Evolutionary conservation across 2,888 invertebrate genomes (phyloP), one percentile per base, ranked within the genome.

Genomic region (Polymixis lichenea): DNA sequence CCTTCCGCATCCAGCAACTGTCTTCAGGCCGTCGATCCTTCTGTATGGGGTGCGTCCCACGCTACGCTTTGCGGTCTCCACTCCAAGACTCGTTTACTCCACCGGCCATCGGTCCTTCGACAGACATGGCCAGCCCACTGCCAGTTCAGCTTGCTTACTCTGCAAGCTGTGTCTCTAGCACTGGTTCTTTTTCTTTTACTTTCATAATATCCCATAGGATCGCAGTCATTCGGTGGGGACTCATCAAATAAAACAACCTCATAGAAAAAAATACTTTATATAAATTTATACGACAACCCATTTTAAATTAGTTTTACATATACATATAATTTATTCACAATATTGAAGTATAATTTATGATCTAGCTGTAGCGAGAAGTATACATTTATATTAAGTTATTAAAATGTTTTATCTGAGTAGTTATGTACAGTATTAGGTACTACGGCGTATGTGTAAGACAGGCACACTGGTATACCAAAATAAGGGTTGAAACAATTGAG

Each of bases 231-330:
- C 11, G 6, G 17, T 6, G 22, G n/a, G 7, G 28, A 49, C 43
- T n/a, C 1, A 15, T 38, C 7, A 86, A 92, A 91, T 89, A 82
- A 94, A 92, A 92, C 90, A 86, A 83, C n/a, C 9, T 46, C 11
- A 80, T 94, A 90, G 90, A 91, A 94, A 95, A n/a, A 95, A 94
- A 95, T 94, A 94, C 83, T 91, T 95, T 93, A 94, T 96, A 95
- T 94, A 95, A 95, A 95, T 94, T 92, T 92, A 94, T 95, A 95
- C 94, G 94, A 95, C 95, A 95, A 95, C 94, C 93, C 91, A 93
- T 94, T 94, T 93, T 86, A 92, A 90, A 90, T 91, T 89, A 90
- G 80, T 89, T 89, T 87, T 85, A 90, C 83, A 88, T 82, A 86
- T 77, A 82, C 81, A 87, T 84, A 87, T 82, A 87, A 74, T 91